Conservation (phyloP, 2,113 vertebrate genomes). For the Charadrius vociferus region DNA sequence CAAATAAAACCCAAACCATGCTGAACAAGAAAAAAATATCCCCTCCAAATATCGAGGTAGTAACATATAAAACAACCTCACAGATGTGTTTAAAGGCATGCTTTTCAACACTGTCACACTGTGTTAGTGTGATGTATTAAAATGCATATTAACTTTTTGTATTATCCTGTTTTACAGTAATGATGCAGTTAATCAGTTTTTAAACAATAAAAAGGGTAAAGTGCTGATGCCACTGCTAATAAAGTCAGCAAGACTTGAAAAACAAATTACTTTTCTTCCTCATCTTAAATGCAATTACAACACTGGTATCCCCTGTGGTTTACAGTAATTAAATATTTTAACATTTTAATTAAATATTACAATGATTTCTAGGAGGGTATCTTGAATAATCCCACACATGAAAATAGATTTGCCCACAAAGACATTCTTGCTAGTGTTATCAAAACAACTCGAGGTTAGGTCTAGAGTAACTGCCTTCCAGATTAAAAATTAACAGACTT, state of each 20-base stretch:
- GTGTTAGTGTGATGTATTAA: constrained; percentile 57
- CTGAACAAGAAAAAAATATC: not conserved
- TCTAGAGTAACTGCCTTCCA: constrained; percentile 28
- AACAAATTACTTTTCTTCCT: constrained; percentile 70
- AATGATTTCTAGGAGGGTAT: constrained; percentile 61
- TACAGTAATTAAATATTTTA: constrained; percentile 78
- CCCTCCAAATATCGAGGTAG: not conserved
- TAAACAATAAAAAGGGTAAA: constrained; percentile 66
- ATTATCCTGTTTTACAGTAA: constrained; percentile 38
- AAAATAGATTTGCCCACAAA: constrained; percentile 51
- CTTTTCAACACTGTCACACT: constrained; percentile 25
- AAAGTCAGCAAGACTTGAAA: constrained; percentile 56
- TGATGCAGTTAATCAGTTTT: constrained; percentile 67
- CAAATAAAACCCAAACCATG: not conserved
- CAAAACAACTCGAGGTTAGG: constrained; percentile 40
- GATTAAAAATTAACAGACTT: constrained; percentile 55
- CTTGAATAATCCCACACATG: not conserved
- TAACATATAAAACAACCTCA: not conserved
- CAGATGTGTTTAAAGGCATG: not conserved
- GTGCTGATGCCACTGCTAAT: constrained; percentile 52
- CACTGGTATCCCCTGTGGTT: constrained; percentile 56
- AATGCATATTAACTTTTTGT: constrained; percentile 59
- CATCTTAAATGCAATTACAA: constrained; percentile 71
- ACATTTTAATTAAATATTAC: constrained; percentile 79
- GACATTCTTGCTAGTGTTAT: constrained; percentile 15